phyloP scores from a whole-genome alignment of 2,113 vertebrate genomes.

The Phrynosoma blainvillii region DNA sequence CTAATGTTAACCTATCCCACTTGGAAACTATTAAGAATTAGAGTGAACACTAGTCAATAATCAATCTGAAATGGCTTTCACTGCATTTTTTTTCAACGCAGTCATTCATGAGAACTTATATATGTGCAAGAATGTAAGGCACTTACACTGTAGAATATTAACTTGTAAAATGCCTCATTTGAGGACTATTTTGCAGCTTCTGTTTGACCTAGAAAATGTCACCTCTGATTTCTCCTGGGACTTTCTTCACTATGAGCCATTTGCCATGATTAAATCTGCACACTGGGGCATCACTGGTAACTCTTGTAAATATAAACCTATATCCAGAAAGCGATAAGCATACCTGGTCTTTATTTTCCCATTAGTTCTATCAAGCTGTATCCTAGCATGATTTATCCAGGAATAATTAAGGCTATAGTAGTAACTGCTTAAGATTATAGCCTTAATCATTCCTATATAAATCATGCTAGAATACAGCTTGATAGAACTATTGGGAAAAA shows the following conservation, averaged over 20 bases:
- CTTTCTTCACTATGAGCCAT: neutral
- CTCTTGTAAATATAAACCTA: neutral
- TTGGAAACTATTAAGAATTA: neutral
- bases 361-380: neutral
- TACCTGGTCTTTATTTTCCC: neutral
- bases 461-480: neutral
- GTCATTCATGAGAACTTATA: conserved; percentile 4
- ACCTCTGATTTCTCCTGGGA: neutral
- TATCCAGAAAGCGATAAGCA: neutral
- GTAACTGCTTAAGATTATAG: too few species aligned
- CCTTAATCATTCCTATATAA: neutral
- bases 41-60: neutral
- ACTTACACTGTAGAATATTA: conserved; percentile 19
- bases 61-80: conserved; percentile 8
- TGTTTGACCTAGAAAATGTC: neutral
- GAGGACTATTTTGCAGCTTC: neutral
- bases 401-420: neutral
- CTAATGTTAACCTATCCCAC: too few species aligned
- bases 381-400: neutral
- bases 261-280: neutral
- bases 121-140: neutral
- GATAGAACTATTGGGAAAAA: neutral
- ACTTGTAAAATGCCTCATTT: neutral
- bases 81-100: conserved; percentile 5
- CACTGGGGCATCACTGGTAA: neutral